Percentiles rank a stretch among this genome's conserved stretches.
Evolutionary conservation across 2,113 vertebrate species (phyloP).

Genomic region (Calyptommatus sinebrachiatus): DNA sequence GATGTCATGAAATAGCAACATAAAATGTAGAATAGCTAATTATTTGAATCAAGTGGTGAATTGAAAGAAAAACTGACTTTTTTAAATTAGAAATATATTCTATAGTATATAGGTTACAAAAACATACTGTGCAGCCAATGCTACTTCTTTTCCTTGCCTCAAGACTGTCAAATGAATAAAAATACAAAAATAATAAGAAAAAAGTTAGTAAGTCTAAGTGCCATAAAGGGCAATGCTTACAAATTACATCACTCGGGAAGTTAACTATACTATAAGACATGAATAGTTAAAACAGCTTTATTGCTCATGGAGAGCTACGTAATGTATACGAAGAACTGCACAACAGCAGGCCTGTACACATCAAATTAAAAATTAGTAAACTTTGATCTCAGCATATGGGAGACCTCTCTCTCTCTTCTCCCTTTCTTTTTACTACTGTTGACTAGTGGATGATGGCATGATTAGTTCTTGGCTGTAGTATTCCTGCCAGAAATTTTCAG

Average conservation of each 20-base stretch:
- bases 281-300: not conserved
- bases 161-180: not conserved
- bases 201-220: not conserved
- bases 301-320: not conserved
- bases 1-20: not conserved
- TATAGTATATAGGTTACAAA: not conserved
- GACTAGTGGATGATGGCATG: not conserved
- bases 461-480: too few species aligned
- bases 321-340: not conserved
- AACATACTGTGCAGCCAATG: not conserved
- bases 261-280: not conserved
- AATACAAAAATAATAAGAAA: not conserved
- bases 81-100: too few species aligned
- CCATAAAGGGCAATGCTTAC: not conserved
- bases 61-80: not conserved
- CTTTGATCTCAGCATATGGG: not conserved
- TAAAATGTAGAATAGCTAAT: not conserved
- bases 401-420: not conserved
- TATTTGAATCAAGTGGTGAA: not conserved
- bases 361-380: not conserved
- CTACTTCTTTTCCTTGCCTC: not conserved
- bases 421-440: not conserved
- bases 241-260: not conserved
- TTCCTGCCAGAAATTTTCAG: too few species aligned
- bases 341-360: not conserved